Evolutionary conservation across 1,140 invertebrate species (phyloP).

Genomic region (Hycleus cichorii): DNA sequence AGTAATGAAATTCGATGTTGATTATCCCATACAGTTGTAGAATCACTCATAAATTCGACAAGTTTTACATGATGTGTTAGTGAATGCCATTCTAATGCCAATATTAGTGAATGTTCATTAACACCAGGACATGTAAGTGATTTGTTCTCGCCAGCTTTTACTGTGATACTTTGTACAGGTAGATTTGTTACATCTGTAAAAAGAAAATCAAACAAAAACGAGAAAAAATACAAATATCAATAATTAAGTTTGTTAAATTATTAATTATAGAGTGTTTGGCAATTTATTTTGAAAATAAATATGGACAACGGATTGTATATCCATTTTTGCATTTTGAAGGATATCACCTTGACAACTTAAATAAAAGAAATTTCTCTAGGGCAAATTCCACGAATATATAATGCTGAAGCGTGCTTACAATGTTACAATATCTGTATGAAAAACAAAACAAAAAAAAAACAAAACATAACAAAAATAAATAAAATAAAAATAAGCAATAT

Average conservation of each 20-base stretch:
- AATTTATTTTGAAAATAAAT: no score
- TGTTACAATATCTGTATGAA: constrained; percentile 8
- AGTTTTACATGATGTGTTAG: constrained; percentile 35
- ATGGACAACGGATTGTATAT: no score
- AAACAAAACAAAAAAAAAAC: constrained; percentile 4
- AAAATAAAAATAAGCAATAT: constrained; percentile 3
- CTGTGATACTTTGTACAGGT: constrained; percentile 48
- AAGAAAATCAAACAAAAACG: constrained; percentile 7
- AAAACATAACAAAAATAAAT: no score
- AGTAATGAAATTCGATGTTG: constrained; percentile 49
- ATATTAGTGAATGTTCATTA: constrained; percentile 54
- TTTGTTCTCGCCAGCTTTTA: constrained; percentile 57
- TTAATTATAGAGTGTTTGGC: no score
- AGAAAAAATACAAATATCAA: no score
- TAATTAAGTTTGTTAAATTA: no score
- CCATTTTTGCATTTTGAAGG: no score
- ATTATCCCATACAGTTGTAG: constrained; percentile 47
- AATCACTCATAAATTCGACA: constrained; percentile 48
- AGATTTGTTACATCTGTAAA: constrained; percentile 44
- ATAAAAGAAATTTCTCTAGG: constrained; percentile 1
- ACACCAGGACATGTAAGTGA: constrained; percentile 58
- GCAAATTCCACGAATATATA: not conserved
- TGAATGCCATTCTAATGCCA: constrained; percentile 54
- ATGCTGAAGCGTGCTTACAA: constrained; percentile 2
- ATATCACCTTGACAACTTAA: not conserved